phyloP scores from a whole-genome alignment of 2,113 vertebrate genomes.

The Microtus ochrogaster region DNA sequence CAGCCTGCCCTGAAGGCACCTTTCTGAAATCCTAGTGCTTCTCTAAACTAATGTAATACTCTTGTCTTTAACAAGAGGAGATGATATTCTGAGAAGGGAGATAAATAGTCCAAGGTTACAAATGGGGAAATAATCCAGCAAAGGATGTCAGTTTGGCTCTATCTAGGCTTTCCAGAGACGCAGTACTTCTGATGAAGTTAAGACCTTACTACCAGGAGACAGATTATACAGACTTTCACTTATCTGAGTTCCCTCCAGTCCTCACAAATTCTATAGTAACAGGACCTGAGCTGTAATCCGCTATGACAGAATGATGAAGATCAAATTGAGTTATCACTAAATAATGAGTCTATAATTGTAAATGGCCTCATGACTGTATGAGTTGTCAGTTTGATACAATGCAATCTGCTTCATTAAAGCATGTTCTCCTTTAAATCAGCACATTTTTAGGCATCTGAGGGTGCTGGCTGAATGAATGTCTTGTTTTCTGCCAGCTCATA shows the following conservation, averaged over 20 bases:
- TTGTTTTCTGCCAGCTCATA: constrained; percentile 50
- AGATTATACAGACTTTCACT: not conserved
- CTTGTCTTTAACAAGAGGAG: not conserved
- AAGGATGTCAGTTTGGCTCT: not conserved
- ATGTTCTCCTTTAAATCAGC: constrained; percentile 70
- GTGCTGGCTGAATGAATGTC: not conserved
- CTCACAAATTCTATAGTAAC: constrained; percentile 40
- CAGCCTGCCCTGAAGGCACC: not conserved
- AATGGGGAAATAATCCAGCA: not conserved
- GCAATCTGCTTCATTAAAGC: constrained; percentile 48
- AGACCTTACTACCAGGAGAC: not conserved
- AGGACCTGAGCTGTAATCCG: constrained; percentile 1
- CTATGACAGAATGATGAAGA: constrained; percentile 61
- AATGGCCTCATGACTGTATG: constrained; percentile 73
- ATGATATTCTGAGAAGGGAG: not conserved
- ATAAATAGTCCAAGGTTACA: not conserved
- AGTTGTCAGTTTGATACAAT: constrained; percentile 60
- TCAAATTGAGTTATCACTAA: constrained; percentile 72
- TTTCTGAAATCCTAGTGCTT: not conserved
- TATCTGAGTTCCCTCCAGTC: constrained; percentile 4
- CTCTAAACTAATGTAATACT: not conserved
- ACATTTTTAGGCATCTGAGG: constrained; percentile 69
- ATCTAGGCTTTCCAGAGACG: not conserved
- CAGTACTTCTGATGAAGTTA: not conserved
- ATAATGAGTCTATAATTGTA: constrained; percentile 63